Evolutionary conservation across 1,140 invertebrate species (phyloP), one percentile per base, ranked within the genome.

Genomic region (Aphelinus certus): DNA sequence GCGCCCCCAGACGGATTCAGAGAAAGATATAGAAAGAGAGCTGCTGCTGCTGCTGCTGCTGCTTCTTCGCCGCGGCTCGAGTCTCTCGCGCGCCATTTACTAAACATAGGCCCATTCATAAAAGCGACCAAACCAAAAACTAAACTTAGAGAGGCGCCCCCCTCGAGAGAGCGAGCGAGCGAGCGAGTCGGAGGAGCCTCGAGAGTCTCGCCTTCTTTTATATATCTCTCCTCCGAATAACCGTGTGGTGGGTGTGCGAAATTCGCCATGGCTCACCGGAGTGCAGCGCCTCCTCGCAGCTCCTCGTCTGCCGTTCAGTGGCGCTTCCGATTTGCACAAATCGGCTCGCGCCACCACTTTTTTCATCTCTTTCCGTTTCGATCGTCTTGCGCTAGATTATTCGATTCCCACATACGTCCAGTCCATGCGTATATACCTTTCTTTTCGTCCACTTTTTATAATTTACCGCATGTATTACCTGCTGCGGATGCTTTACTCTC

Each of bases 101-200:
- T 83, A 81, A 80, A 82, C 81, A 81, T 81, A 82, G 81, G 76
- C 66, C 78, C 81, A 83, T 83, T 83, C 80, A 82, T 81, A 80
- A 82, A 79, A 78, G 9, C 78, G 76, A 60, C 70, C 76, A 80
- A 80, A 79, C 74, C 73, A 78, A 71, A 71, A 79, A 78, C 78
- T 78, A 79, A 79, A 79, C 79, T 79, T 78, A 79, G 76, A 26
- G 26, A 66, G 78, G 69, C 69, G 76, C 76, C 68, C 53, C 43
- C 60, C 53, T 61, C 45, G 26, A 26, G 26, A 26, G 26, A 26
- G 26, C 26, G 26, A 26, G 26, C 26, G 26, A 26, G 26, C 26
- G 26, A 26, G 26, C 26, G 26, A 26, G 26, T 26, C 26, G 26
- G 26, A 26, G 26, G 26, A 26, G 26, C 26, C 26, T 26, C 26